These are phyloP conservation scores for Corbicula japonica DNA, from an alignment of 2,888 invertebrate genomes.

Conservation along the genomic window DNA sequence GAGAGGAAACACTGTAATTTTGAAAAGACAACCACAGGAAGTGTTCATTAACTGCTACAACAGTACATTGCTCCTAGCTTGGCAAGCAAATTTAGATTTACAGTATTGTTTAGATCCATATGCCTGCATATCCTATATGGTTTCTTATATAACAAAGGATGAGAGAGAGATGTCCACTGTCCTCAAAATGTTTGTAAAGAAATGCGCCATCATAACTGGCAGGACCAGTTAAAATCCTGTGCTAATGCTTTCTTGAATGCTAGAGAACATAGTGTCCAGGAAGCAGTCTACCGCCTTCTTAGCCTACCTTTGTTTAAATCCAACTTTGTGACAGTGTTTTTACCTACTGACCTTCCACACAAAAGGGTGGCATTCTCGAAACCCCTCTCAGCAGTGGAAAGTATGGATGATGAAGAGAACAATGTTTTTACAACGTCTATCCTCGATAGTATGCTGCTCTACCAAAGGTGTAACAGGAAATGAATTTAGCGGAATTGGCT, in stretches of 20 bases:
- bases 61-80: constrained; percentile 12
- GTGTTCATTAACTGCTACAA: constrained; percentile 42
- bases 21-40: constrained; percentile 26
- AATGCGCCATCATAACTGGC: background rate
- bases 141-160: constrained; percentile 44
- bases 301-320: constrained; percentile 46
- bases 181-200: constrained; percentile 22
- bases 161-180: constrained; percentile 36
- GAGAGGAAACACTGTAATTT: constrained; percentile 21
- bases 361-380: constrained; percentile 50
- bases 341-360: constrained; percentile 51
- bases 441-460: too few species aligned
- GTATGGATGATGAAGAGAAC: constrained; percentile 54
- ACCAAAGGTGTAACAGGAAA: too few species aligned
- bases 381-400: constrained; percentile 27
- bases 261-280: constrained; percentile 51
- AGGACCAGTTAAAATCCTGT: constrained; percentile 19
- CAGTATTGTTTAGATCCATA: constrained; percentile 46
- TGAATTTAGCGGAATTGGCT: too few species aligned
- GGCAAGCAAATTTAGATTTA: constrained; percentile 57
- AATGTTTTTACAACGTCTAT: constrained; percentile 34
- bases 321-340: constrained; percentile 40
- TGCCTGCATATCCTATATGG: constrained; percentile 51
- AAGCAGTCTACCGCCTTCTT: constrained; percentile 48
- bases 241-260: constrained; percentile 41